phyloP scores from a whole-genome alignment of 1,140 invertebrate genomes.

The Cardiocondyla obscurior region DNA sequence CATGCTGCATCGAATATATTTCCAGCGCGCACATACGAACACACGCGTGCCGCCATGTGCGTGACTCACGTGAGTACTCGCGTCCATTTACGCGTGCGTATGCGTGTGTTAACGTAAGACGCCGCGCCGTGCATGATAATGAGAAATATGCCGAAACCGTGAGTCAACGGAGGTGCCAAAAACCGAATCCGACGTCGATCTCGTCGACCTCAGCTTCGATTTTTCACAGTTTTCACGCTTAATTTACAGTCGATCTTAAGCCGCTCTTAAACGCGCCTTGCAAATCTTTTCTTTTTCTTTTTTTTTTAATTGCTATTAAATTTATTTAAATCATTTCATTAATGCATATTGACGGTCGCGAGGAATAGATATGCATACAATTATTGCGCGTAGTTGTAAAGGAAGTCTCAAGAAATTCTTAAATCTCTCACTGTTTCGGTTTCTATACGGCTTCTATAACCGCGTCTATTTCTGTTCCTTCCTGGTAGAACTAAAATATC shows the following conservation, averaged over 20 bases:
- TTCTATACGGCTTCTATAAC: conserved; percentile 1
- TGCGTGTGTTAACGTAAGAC: conserved; percentile 10
- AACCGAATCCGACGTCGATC: not conserved
- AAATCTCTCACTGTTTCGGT: not conserved
- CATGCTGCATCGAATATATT: conserved; percentile 70
- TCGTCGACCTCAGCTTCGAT: not conserved
- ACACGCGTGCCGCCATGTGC: not conserved
- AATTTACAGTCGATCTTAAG: too few relatives aligned
- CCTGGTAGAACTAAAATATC: conserved; percentile 24
- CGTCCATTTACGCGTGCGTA: not conserved
- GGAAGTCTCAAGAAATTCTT: conserved; percentile 10
- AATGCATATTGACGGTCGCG: not conserved
- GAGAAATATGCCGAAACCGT: conserved; percentile 22
- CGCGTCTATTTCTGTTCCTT: conserved; percentile 30
- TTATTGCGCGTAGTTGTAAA: not conserved
- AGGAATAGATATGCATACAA: not conserved
- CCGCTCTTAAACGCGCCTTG: too few relatives aligned
- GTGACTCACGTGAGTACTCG: not conserved
- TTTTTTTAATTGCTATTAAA: not conserved
- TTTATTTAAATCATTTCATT: conserved; percentile 2
- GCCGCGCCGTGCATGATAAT: conserved; percentile 56
- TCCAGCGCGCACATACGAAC: conserved; percentile 48
- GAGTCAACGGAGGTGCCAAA: not conserved
- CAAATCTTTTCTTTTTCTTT: too few relatives aligned
- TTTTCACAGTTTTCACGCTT: too few relatives aligned